Percentiles rank a stretch among this genome's conserved stretches.
phyloP scores from a whole-genome alignment of 2,888 invertebrate genomes.

The Galeruca laticollis region DNA sequence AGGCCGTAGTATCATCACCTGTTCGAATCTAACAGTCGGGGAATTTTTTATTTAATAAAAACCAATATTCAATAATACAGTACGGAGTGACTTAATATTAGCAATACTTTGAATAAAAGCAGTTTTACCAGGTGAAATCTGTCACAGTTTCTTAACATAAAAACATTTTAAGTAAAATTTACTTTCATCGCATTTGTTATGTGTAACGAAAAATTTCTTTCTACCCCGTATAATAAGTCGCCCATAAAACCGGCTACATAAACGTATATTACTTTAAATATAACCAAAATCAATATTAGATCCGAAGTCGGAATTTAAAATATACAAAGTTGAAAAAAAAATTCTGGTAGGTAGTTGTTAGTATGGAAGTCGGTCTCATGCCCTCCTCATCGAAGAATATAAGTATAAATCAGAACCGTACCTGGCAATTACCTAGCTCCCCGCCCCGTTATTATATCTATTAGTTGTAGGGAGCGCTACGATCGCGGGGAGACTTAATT shows the following conservation, averaged over 20 bases:
- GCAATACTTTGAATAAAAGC: no score
- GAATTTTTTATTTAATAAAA: no score
- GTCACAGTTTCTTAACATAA: no score
- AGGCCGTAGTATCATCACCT: no score
- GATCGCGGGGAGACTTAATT: conserved; percentile 66
- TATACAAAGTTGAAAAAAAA: conserved; percentile 25
- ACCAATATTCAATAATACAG: no score
- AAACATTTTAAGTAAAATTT: no score
- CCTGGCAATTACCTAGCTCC: conserved; percentile 66
- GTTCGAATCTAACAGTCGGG: no score
- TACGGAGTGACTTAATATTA: no score
- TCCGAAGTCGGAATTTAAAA: background rate
- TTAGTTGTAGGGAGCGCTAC: conserved; percentile 66
- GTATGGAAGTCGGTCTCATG: conserved; percentile 46
- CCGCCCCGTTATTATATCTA: conserved; percentile 68
- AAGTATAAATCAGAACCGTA: conserved; percentile 65
- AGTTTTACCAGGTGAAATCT: no score
- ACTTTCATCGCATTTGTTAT: background rate
- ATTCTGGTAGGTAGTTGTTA: conserved; percentile 48
- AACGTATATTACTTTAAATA: background rate
- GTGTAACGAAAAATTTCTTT: no score
- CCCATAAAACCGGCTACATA: background rate
- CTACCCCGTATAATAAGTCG: no score
- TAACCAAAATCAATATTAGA: conserved; percentile 11
- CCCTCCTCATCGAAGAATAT: conserved; percentile 42